Evolutionary conservation across 2,113 vertebrate species (phyloP).

Genomic region (Ictidomys tridecemlineatus): DNA sequence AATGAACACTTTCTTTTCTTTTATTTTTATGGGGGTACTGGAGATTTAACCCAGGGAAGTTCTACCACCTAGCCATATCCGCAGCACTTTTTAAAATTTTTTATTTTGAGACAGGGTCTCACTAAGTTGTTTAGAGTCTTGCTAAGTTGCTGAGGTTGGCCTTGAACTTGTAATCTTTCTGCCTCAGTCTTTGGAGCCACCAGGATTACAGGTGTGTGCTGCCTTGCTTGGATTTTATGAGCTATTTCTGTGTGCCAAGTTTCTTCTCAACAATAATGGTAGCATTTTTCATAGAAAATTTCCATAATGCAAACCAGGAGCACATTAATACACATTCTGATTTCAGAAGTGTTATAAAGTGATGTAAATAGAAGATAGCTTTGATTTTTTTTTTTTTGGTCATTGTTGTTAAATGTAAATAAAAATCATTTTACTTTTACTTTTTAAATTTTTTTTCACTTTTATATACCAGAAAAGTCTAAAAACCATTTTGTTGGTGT

Average conservation of each 20-base stretch:
- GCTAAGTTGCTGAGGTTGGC: too few relatives aligned
- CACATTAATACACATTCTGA: background rate
- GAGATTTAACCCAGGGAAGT: too few relatives aligned
- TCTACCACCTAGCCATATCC: too few relatives aligned
- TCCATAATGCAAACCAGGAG: background rate
- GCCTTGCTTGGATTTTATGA: background rate
- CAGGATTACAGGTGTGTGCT: too few relatives aligned
- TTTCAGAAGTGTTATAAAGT: slow-evolving; percentile 16
- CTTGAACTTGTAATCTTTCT: too few relatives aligned
- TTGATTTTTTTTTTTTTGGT: background rate
- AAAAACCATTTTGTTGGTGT: slow-evolving; percentile 12
- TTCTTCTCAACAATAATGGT: background rate
- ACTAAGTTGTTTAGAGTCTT: too few relatives aligned
- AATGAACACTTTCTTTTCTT: too few relatives aligned
- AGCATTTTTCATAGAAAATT: background rate
- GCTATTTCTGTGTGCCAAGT: background rate
- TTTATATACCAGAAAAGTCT: background rate
- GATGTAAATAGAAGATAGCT: background rate
- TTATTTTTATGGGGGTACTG: too few relatives aligned
- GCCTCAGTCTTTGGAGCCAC: too few relatives aligned
- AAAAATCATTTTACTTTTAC: background rate
- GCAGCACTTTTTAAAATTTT: too few relatives aligned
- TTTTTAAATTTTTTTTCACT: background rate
- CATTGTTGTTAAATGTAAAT: background rate
- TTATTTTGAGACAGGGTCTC: too few relatives aligned